These are phyloP conservation scores for Cyprinodon brontotheroides DNA, from an alignment of 2,113 vertebrate genomes.

Conservation along the genomic window DNA sequence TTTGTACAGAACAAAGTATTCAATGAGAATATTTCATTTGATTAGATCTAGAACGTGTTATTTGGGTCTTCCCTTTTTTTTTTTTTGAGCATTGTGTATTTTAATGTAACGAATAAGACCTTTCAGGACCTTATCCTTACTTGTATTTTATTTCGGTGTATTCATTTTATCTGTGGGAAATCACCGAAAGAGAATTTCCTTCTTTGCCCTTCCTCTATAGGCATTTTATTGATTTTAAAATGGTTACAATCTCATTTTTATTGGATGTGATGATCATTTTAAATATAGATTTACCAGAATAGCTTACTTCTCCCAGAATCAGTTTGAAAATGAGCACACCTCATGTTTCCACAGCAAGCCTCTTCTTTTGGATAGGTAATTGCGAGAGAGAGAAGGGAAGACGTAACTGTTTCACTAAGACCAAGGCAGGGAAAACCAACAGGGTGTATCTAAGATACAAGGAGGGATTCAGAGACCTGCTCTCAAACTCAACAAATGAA, in stretches of 20 bases:
- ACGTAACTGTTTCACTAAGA: conserved; percentile 10
- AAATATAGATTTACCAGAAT: no score
- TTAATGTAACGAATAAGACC: not conserved
- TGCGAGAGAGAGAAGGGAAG: not conserved
- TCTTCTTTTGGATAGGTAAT: conserved; percentile 5
- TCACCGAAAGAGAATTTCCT: not conserved
- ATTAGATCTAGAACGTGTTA: no score
- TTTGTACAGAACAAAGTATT: no score
- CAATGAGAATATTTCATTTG: no score
- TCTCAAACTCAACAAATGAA: conserved; percentile 61
- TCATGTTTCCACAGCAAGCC: not conserved
- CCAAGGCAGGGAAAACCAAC: conserved; percentile 3
- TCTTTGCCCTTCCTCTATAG: not conserved
- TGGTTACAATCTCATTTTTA: not conserved
- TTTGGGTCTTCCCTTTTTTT: no score
- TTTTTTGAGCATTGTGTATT: not conserved
- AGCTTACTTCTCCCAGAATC: not conserved
- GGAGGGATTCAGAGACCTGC: conserved; percentile 54
- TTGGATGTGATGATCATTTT: no score
- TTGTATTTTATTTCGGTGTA: not conserved
- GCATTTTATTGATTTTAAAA: not conserved
- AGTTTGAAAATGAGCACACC: not conserved
- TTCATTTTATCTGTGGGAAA: no score
- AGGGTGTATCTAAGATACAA: conserved; percentile 38
- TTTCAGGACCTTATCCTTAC: no score